A percentile compares a stretch with the other conserved stretches of the same genome.
Conservation (phyloP, 1,140 invertebrate species). For the Trichogramma pretiosum region DNA sequence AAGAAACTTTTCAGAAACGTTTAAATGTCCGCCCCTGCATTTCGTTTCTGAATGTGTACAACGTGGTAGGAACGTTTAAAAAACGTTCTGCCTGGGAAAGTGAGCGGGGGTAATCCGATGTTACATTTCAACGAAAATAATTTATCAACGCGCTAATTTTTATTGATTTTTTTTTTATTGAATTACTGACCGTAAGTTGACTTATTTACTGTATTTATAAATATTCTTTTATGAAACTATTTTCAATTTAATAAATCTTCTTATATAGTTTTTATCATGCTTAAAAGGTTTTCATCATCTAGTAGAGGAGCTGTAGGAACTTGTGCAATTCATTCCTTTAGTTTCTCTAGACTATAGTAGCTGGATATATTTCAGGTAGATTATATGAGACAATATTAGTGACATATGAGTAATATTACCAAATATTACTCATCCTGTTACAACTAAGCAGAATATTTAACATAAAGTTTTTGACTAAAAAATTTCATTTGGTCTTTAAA, state of each 20-base stretch:
- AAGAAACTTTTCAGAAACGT: too few species aligned
- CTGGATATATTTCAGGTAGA: constrained; percentile 90
- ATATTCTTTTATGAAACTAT: constrained; percentile 5
- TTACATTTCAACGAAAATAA: too few species aligned
- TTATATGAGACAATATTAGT: constrained; percentile 91
- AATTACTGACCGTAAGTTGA: constrained; percentile 81
- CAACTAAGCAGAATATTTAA: constrained; percentile 98
- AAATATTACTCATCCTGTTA: constrained; percentile 92
- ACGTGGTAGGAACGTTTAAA: too few species aligned
- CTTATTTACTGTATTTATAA: constrained; percentile 1
- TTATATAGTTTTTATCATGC: constrained; percentile 96
- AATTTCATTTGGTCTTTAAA: constrained; percentile 99
- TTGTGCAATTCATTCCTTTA: constrained; percentile 90
- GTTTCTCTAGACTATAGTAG: constrained; percentile 92
- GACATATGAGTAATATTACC: constrained; percentile 92
- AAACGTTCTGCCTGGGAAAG: too few species aligned
- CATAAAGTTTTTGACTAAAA: constrained; percentile 93
- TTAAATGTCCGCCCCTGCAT: too few species aligned
- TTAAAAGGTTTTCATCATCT: constrained; percentile 96
- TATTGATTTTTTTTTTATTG: constrained; percentile 92
- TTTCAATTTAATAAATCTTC: constrained; percentile 38
- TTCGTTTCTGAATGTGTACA: too few species aligned
- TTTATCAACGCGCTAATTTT: too few species aligned
- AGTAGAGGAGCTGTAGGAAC: constrained; percentile 92
- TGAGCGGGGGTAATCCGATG: too few species aligned